A percentile compares a stretch with the other conserved stretches of the same genome.
Evolutionary conservation across 2,888 invertebrate genomes (phyloP).

Genomic region (Maniola hyperantus): DNA sequence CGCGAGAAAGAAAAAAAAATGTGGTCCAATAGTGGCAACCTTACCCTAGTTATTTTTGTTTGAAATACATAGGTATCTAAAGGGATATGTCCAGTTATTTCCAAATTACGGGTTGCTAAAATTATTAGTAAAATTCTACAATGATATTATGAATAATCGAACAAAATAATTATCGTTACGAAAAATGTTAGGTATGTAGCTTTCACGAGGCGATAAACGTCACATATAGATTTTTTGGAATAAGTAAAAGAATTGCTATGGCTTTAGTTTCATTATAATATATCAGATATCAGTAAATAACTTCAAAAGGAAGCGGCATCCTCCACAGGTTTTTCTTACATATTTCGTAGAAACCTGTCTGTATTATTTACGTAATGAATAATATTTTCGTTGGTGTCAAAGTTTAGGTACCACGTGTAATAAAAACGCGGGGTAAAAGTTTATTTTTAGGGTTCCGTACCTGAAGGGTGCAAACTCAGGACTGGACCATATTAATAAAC

Average conservation of each 20-base stretch:
- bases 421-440: background rate
- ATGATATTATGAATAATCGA: too few relatives aligned
- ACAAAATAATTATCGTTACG: too few relatives aligned
- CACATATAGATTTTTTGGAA: background rate
- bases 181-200: too few relatives aligned
- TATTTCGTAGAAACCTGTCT: background rate
- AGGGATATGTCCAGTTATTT: too few relatives aligned
- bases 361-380: background rate
- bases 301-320: slow-evolving; percentile 3
- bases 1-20: too few relatives aligned
- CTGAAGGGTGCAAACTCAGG: too few relatives aligned
- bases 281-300: background rate
- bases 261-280: slow-evolving; percentile 4
- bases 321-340: background rate
- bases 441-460: background rate
- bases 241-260: slow-evolving; percentile 7
- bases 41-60: too few relatives aligned
- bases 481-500: too few relatives aligned
- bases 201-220: background rate
- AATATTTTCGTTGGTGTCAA: background rate
- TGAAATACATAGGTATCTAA: too few relatives aligned
- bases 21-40: too few relatives aligned
- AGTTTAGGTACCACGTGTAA: slow-evolving; percentile 3
- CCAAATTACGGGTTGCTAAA: too few relatives aligned
- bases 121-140: too few relatives aligned